phyloP scores from a whole-genome alignment of 2,797 vertebrate genomes.

The Poeciliopsis paucimaculata region DNA sequence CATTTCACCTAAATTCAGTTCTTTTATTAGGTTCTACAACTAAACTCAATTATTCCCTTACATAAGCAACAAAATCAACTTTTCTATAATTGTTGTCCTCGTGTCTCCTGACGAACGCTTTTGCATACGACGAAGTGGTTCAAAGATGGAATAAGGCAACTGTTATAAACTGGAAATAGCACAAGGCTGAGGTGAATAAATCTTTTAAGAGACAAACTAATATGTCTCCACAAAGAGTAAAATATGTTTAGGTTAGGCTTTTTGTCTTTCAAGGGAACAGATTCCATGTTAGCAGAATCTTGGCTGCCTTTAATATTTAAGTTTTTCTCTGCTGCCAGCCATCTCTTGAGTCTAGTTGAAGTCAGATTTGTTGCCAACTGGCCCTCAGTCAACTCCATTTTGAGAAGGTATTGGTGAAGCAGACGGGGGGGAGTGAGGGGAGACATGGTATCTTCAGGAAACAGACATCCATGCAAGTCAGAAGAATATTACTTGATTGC shows the following conservation, averaged over 20 bases:
- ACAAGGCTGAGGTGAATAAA: slow-evolving; percentile 26
- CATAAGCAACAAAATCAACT: slow-evolving; percentile 11
- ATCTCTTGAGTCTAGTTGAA: slow-evolving; percentile 64
- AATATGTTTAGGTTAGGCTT: slow-evolving; percentile 31
- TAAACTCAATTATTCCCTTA: slow-evolving; percentile 20
- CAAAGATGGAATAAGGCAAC: slow-evolving; percentile 33
- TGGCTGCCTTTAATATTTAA: slow-evolving; percentile 56
- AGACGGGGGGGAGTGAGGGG: slow-evolving; percentile 69
- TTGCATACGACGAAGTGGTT: slow-evolving; percentile 19
- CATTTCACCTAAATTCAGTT: slow-evolving; percentile 40
- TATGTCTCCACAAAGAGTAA: slow-evolving; percentile 47
- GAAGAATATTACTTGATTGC: slow-evolving; percentile 61
- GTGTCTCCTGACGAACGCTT: slow-evolving; percentile 22
- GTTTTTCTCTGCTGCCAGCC: slow-evolving; percentile 65
- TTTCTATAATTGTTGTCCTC: slow-evolving; percentile 11
- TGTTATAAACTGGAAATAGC: slow-evolving; percentile 52
- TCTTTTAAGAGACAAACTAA: slow-evolving; percentile 44
- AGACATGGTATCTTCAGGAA: slow-evolving; percentile 74
- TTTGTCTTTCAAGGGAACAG: slow-evolving; percentile 56
- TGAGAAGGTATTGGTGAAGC: slow-evolving; percentile 73
- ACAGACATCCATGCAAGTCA: slow-evolving; percentile 55
- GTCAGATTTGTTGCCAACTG: slow-evolving; percentile 77
- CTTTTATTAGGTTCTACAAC: slow-evolving; percentile 7
- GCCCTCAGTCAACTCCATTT: slow-evolving; percentile 69
- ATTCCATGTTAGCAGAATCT: slow-evolving; percentile 56